These are phyloP conservation scores for Pseudorhiza aurosa DNA, from an alignment of 30 jellyfish, hydroid and myxozoan species.

Conservation along the genomic window DNA sequence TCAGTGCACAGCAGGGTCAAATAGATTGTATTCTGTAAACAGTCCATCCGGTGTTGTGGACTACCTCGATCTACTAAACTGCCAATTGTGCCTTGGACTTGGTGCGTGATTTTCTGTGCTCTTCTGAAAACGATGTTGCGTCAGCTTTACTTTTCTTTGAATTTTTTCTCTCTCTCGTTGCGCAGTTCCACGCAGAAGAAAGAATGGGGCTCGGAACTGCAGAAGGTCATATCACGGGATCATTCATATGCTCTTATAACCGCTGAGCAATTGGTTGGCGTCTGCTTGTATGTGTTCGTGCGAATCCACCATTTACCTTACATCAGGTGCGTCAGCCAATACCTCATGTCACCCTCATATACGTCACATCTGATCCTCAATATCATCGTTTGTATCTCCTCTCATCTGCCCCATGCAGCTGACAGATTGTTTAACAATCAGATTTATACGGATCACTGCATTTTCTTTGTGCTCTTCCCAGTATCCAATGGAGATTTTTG, in stretches of 20 bases:
- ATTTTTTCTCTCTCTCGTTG: constrained; percentile 24
- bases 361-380: too few relatives aligned
- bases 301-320: constrained; percentile 94
- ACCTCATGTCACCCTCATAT: too few relatives aligned
- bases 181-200: constrained; percentile 94
- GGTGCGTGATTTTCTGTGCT: background rate
- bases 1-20: too few relatives aligned
- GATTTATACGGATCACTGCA: too few relatives aligned
- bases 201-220: constrained; percentile 97
- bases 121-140: background rate
- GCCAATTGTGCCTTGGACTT: too few relatives aligned
- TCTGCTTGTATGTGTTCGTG: constrained; percentile 91
- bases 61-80: too few relatives aligned
- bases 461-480: too few relatives aligned
- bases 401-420: background rate
- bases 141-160: background rate
- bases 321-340: constrained; percentile 84
- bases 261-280: constrained; percentile 98
- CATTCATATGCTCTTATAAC: constrained; percentile 89
- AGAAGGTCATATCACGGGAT: constrained; percentile 91
- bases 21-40: too few relatives aligned
- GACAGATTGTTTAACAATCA: too few relatives aligned
- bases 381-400: background rate
- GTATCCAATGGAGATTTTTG: too few relatives aligned
- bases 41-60: too few relatives aligned